A percentile compares a stretch with the other conserved stretches of the same genome.
Conservation (phyloP, 1,140 invertebrate genomes). For the Penaeus indicus region DNA sequence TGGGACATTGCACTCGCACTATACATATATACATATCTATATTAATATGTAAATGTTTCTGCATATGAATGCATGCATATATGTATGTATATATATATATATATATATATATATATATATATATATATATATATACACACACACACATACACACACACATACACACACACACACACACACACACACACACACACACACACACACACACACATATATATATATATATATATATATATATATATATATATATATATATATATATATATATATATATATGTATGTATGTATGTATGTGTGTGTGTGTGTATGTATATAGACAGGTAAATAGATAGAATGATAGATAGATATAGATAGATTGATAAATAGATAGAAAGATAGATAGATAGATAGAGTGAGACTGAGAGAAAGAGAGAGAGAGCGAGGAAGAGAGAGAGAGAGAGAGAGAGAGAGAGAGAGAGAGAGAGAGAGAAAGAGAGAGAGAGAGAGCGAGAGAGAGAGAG, state of each 20-base stretch:
- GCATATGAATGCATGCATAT: background rate
- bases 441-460: no score
- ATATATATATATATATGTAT: background rate
- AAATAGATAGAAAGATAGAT: background rate
- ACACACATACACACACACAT: no score
- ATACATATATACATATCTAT: no score
- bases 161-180: no score
- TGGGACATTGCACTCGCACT: no score
- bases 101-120: background rate
- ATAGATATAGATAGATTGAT: background rate
- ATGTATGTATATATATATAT: background rate
- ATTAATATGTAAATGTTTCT: no score
- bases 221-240: background rate
- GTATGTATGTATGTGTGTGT: no score
- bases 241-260: background rate
- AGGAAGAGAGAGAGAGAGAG: no score
- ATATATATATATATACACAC: background rate
- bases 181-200: background rate
- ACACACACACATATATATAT: background rate
- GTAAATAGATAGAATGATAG: background rate
- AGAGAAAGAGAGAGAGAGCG: no score
- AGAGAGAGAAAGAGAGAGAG: no score
- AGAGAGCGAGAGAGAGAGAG: no score
- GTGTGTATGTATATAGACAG: background rate
- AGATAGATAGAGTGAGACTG: background rate